A percentile compares a stretch with the other conserved stretches of the same genome.
Evolutionary conservation across 2,113 vertebrate genomes (phyloP).

Genomic region (Ceratotherium simum): DNA sequence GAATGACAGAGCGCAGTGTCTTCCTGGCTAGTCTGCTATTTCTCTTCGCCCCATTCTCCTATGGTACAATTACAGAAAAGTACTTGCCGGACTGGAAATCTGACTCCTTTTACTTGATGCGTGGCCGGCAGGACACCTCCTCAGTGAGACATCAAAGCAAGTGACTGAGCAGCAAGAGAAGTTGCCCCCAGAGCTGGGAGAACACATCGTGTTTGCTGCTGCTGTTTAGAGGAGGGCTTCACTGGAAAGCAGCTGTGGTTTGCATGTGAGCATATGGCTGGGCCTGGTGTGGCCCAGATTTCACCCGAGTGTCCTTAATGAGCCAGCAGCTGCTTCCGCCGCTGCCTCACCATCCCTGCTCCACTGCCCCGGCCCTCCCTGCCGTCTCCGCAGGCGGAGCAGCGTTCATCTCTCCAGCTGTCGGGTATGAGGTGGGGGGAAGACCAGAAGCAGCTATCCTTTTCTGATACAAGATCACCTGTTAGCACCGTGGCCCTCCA

Average conservation of each 20-base stretch:
- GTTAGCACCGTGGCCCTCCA: neutral
- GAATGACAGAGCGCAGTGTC: neutral
- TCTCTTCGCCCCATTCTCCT: neutral
- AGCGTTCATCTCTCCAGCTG: neutral
- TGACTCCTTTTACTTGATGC: neutral
- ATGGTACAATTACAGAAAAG: neutral
- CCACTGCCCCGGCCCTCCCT: neutral
- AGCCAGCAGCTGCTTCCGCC: constrained; percentile 64
- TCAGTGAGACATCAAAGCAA: neutral
- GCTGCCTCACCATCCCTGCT: neutral
- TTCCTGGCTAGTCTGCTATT: too few relatives aligned
- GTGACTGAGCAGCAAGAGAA: neutral
- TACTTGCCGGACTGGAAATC: neutral
- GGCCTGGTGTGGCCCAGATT: constrained; percentile 64
- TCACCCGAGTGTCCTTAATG: constrained; percentile 63
- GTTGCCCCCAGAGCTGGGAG: neutral
- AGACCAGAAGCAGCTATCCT: neutral
- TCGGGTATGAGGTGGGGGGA: too few relatives aligned
- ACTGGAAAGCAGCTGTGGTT: constrained; percentile 57
- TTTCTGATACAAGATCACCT: neutral
- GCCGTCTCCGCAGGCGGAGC: neutral
- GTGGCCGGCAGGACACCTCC: neutral
- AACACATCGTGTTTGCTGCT: neutral
- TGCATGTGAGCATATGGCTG: constrained; percentile 73
- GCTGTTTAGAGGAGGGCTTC: neutral